These are phyloP conservation scores for Lepidostoma basale DNA, from an alignment of 1,140 invertebrate genomes.

Conservation along the genomic window DNA sequence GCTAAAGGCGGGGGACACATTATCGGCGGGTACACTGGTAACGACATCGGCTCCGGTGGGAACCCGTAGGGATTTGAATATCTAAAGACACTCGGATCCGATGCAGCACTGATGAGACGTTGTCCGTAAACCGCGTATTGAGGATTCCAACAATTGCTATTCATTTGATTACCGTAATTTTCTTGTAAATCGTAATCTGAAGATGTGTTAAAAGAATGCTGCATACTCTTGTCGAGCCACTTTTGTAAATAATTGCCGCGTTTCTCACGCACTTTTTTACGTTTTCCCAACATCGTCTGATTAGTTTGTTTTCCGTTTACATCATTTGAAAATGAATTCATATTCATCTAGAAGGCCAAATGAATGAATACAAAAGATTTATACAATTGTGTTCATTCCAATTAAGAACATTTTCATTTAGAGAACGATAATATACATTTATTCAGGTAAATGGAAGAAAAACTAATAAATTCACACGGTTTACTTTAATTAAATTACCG, in stretches of 20 bases:
- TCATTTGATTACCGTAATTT: not conserved
- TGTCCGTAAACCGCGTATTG: constrained; percentile 18
- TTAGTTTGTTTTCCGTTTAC: constrained; percentile 20
- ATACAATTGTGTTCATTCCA: no score
- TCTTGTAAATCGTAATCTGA: constrained; percentile 26
- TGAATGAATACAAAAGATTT: no score
- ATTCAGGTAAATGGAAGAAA: no score
- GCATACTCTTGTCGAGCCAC: constrained; percentile 36
- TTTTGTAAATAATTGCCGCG: constrained; percentile 37
- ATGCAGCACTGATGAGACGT: constrained; percentile 34
- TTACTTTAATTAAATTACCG: not conserved
- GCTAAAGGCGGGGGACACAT: constrained; percentile 14
- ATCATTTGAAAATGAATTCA: constrained; percentile 20
- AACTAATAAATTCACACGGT: no score
- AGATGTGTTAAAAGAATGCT: constrained; percentile 9
- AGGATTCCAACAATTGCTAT: constrained; percentile 20
- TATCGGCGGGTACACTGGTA: constrained; percentile 31
- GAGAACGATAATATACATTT: no score
- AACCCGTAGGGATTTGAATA: constrained; percentile 36
- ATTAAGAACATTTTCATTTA: no score
- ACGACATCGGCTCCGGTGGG: constrained; percentile 29
- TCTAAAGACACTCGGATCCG: constrained; percentile 37
- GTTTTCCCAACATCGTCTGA: constrained; percentile 33
- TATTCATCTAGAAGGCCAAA: not conserved
- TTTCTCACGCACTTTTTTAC: constrained; percentile 35